These are phyloP conservation scores for Pollicipes pollicipes DNA, from an alignment of 1,140 invertebrate genomes.

Conservation along the genomic window DNA sequence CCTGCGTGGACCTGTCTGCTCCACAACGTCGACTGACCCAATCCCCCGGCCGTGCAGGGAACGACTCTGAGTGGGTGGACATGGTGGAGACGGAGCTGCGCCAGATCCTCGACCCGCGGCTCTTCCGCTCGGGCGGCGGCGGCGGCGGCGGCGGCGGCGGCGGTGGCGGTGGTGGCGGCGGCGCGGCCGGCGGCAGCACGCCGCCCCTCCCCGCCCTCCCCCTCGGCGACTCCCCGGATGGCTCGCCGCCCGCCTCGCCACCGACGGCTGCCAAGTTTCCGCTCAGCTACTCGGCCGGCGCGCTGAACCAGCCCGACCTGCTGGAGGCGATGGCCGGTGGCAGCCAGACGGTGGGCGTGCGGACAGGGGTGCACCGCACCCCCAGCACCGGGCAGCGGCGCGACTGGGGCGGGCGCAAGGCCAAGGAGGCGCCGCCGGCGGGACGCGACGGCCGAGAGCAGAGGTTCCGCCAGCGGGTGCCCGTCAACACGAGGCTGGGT, in stretches of 20 bases:
- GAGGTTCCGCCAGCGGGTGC: background rate
- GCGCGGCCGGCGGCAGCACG: slow-evolving; percentile 26
- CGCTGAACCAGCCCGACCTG: slow-evolving; percentile 18
- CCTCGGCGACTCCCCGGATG: slow-evolving; percentile 34
- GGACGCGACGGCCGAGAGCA: background rate
- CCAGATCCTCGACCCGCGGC: slow-evolving; percentile 44
- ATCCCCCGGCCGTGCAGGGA: slow-evolving; percentile 31
- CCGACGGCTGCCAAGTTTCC: slow-evolving; percentile 16
- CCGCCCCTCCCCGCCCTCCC: slow-evolving; percentile 56
- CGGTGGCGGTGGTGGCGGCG: slow-evolving; percentile 11
- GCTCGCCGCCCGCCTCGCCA: slow-evolving; percentile 18
- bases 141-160: slow-evolving; percentile 11
- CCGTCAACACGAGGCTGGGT: background rate
- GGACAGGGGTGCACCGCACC: slow-evolving; percentile 7
- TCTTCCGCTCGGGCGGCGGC: background rate
- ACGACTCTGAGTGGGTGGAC: slow-evolving; percentile 64
- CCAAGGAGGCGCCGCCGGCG: slow-evolving; percentile 7
- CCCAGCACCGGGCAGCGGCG: slow-evolving; percentile 11
- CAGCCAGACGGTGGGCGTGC: slow-evolving; percentile 4
- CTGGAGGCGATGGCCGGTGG: slow-evolving; percentile 16
- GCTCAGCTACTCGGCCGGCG: background rate
- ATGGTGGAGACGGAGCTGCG: slow-evolving; percentile 58
- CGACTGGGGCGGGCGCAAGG: slow-evolving; percentile 2
- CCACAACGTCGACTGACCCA: too few relatives aligned
- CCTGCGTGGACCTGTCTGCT: too few relatives aligned